These are phyloP conservation scores for Nylanderia fulva DNA, from an alignment of 1,140 invertebrate genomes.

Conservation along the genomic window DNA sequence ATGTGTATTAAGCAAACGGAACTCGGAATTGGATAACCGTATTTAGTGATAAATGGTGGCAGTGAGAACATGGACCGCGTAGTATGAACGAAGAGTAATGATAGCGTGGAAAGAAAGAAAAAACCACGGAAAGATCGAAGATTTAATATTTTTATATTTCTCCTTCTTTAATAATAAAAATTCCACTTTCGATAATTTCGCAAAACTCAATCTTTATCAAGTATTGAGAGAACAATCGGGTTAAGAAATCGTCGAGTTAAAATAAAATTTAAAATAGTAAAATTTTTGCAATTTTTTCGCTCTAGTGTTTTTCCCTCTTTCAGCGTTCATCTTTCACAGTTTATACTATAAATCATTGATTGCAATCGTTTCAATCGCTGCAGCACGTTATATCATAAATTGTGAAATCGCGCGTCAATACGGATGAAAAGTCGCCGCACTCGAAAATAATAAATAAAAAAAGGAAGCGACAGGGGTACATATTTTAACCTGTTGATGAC, in stretches of 20 bases:
- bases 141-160: not conserved
- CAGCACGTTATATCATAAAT: slow-evolving; percentile 1
- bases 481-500: slow-evolving; percentile 54
- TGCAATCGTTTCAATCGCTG: slow-evolving; percentile 9
- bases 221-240: not conserved
- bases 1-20: slow-evolving; percentile 27
- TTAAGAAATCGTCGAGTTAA: not conserved
- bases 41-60: slow-evolving; percentile 17
- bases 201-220: not conserved
- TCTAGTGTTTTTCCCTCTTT: not conserved
- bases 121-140: not conserved
- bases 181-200: not conserved
- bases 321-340: not conserved
- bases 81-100: not conserved
- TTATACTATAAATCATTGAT: slow-evolving; percentile 36
- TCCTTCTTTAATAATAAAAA: not conserved
- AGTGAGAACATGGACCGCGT: not conserved
- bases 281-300: not conserved
- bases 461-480: not conserved
- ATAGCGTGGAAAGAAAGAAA: not conserved
- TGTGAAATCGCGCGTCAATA: slow-evolving; percentile 10
- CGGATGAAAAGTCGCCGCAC: slow-evolving; percentile 3
- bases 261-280: slow-evolving; percentile 1
- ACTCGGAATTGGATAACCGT: not conserved
- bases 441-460: slow-evolving; percentile 32